phyloP scores from a whole-genome alignment of 2,797 vertebrate genomes.

The Heliangelus exortis region DNA sequence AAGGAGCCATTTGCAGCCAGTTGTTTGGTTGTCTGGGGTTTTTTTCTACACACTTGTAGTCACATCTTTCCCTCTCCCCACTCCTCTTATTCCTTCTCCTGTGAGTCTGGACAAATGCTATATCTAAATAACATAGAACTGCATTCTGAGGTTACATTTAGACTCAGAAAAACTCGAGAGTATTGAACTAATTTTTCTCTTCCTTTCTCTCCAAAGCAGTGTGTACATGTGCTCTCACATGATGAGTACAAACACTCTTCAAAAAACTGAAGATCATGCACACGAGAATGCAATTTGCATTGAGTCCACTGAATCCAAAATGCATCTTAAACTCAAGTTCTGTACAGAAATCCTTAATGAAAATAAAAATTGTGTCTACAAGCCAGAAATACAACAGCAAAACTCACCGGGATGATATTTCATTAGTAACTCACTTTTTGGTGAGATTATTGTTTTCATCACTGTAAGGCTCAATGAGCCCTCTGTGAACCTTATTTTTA shows the following conservation, averaged over 20 bases:
- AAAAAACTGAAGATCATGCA: not conserved
- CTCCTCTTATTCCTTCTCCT: not conserved
- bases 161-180: not conserved
- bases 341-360: not conserved
- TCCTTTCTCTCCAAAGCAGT: not conserved
- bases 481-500: no score
- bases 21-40: not conserved
- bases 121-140: not conserved
- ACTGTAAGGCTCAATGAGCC: not conserved
- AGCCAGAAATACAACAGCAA: not conserved
- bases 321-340: not conserved
- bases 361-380: not conserved
- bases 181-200: not conserved
- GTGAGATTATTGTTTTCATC: not conserved
- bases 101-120: not conserved
- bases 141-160: not conserved
- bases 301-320: slow-evolving; percentile 1
- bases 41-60: not conserved
- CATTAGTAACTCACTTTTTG: not conserved
- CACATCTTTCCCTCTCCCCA: not conserved
- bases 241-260: not conserved
- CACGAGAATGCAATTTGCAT: not conserved
- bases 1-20: not conserved
- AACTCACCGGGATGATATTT: not conserved
- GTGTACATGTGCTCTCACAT: not conserved